Evolutionary conservation across 2,113 vertebrate species (phyloP).

Genomic region (Marcusenius ussheri): DNA sequence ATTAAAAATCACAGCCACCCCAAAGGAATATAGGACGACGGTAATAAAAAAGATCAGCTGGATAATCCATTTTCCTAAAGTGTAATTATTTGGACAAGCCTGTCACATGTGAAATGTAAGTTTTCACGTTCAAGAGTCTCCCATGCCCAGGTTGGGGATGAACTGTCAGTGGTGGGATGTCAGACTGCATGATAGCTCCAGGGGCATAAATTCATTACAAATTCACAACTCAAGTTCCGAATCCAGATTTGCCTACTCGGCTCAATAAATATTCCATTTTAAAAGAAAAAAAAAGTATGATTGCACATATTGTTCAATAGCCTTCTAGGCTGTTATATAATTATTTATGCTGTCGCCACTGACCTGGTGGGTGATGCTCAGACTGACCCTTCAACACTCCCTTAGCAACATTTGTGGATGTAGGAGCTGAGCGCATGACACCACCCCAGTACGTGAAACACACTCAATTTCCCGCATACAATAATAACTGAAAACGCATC

Average conservation of each 20-base stretch:
- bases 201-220: neutral
- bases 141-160: neutral
- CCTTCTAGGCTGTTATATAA: neutral
- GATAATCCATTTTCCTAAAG: neutral
- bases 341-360: neutral
- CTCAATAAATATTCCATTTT: neutral
- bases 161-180: neutral
- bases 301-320: neutral
- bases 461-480: neutral
- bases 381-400: neutral
- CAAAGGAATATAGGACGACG: neutral
- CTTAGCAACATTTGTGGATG: neutral
- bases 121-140: neutral
- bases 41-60: neutral
- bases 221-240: neutral
- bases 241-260: neutral
- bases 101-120: neutral
- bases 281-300: neutral
- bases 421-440: neutral
- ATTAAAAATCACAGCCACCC: neutral
- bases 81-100: neutral
- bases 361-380: neutral
- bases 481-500: neutral
- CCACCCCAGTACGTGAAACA: neutral
- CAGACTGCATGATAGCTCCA: neutral